phyloP scores from a whole-genome alignment of 92 coral and sea anemone genomes.

The Desmophyllum pertusum region DNA sequence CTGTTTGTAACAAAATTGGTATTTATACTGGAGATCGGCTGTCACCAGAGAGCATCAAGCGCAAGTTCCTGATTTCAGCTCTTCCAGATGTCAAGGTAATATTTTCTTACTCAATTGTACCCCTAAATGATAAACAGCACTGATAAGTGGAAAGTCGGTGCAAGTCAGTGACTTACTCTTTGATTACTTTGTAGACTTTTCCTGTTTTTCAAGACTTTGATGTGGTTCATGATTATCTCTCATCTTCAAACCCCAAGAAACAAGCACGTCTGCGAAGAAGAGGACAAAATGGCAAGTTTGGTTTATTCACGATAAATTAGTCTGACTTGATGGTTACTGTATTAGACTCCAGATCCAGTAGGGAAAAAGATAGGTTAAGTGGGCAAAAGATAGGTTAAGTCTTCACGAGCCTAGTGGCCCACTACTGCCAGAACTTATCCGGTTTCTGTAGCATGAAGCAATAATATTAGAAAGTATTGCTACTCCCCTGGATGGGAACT shows the following conservation, averaged over 20 bases:
- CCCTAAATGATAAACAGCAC: too few relatives aligned
- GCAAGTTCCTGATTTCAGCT: constrained; percentile 75
- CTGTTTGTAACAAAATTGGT: constrained; percentile 86
- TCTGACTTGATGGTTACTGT: background rate
- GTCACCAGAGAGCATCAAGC: constrained; percentile 82
- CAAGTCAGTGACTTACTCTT: too few relatives aligned
- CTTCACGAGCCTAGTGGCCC: too few relatives aligned
- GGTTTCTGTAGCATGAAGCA: too few relatives aligned
- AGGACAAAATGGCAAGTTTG: constrained; percentile 89
- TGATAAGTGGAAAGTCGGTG: too few relatives aligned
- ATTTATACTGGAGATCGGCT: constrained; percentile 86
- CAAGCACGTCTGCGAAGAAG: constrained; percentile 92
- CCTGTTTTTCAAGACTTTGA: constrained; percentile 97
- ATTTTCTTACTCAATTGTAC: background rate
- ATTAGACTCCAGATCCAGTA: background rate
- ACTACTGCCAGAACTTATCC: too few relatives aligned
- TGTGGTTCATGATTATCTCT: constrained; percentile 92
- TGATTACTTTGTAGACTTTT: constrained; percentile 44
- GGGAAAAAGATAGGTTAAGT: too few relatives aligned
- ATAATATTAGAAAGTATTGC: too few relatives aligned
- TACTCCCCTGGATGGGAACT: too few relatives aligned
- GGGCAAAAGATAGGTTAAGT: too few relatives aligned
- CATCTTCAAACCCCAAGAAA: constrained; percentile 71
- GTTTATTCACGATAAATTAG: background rate
- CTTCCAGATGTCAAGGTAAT: constrained; percentile 82